Base-by-base conservation (phyloP, 2,113 vertebrate species). In the Monopterus albus region DNA sequence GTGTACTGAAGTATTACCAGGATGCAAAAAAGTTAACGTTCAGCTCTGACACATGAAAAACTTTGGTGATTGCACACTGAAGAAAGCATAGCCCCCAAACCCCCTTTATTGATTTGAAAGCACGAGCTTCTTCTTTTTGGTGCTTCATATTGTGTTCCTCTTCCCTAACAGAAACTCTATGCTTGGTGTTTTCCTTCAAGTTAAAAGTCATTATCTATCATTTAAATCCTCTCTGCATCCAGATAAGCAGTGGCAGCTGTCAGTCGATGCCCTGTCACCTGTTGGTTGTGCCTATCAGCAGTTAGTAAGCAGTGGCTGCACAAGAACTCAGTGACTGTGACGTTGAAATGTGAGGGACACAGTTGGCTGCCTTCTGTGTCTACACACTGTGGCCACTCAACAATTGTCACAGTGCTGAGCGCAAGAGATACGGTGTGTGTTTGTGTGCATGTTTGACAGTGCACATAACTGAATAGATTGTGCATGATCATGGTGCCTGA, bases 251-350 rank as follows among this genome's bases (percentile, higher is more conserved):
- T 25, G 23, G 46, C 29, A 72, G 57, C 43, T 55, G 55, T 28
- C 38, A 67, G 39, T 55, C 5, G 25, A 21, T 55, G 43, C 8
- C 31, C 45, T 26, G 5, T 64, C 78, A 81, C 71, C 59, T 68
- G 62, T 50, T 64, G 62, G 38, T 18, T 28, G 17, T 8, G 42
- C 45, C 47, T 31, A 38, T 71, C 63, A 76, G 46, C 73, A 29
- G 33, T 73, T 82, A 74, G 47, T 56, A 33, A 49, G 31, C 57
- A 57, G 42, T 42, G 36, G 15, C 52, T 66, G 39, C 4, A 39
- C n/a, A 62, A 42, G 13, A 72, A 66, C n/a, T 29, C 67, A 50
- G n/a, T 13, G 40, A 69, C 52, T 82, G 69, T 78, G 66, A 69
- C 28, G 7, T 46, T 17, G 59, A 45, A 75, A 64, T 29, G 68